Percentiles rank a stretch among this genome's conserved stretches.
These are phyloP conservation scores for Planiliza haematocheilus DNA, from an alignment of 2,113 vertebrate genomes.

Conservation along the genomic window DNA sequence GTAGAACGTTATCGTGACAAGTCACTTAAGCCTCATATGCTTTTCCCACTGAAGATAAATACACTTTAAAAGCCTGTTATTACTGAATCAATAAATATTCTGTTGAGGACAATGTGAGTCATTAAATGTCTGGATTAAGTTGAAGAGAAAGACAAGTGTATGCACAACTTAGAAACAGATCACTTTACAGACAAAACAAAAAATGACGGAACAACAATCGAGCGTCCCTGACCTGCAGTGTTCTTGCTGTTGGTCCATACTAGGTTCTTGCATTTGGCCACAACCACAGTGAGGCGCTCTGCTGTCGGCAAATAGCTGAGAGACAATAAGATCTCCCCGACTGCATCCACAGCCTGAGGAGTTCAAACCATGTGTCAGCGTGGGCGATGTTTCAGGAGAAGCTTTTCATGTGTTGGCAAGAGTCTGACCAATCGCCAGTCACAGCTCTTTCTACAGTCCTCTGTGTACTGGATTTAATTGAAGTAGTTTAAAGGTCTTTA, in stretches of 20 bases:
- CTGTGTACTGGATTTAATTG: neutral
- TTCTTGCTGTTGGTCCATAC: constrained; percentile 91
- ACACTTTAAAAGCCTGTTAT: constrained; percentile 2
- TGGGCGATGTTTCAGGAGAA: neutral
- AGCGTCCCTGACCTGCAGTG: constrained; percentile 87
- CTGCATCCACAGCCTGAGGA: constrained; percentile 88
- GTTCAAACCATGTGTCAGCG: constrained; percentile 14
- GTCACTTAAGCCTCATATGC: constrained; percentile 9
- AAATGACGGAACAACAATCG: neutral
- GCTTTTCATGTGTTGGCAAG: neutral
- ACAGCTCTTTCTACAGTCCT: neutral
- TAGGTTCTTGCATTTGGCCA: constrained; percentile 97
- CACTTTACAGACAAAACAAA: neutral
- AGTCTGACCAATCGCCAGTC: neutral
- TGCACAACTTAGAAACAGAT: neutral
- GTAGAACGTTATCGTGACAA: constrained; percentile 3
- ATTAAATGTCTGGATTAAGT: too few species aligned
- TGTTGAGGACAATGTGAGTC: too few species aligned
- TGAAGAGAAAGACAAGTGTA: too few species aligned
- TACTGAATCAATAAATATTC: neutral
- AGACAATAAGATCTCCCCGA: constrained; percentile 95
- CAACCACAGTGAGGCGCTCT: constrained; percentile 96
- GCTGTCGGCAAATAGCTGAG: constrained; percentile 98
- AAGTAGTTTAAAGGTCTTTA: neutral
- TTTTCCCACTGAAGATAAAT: constrained; percentile 11